Conservation (phyloP, 1,140 invertebrate genomes). For the Macrobrachium rosenbergii region DNA sequence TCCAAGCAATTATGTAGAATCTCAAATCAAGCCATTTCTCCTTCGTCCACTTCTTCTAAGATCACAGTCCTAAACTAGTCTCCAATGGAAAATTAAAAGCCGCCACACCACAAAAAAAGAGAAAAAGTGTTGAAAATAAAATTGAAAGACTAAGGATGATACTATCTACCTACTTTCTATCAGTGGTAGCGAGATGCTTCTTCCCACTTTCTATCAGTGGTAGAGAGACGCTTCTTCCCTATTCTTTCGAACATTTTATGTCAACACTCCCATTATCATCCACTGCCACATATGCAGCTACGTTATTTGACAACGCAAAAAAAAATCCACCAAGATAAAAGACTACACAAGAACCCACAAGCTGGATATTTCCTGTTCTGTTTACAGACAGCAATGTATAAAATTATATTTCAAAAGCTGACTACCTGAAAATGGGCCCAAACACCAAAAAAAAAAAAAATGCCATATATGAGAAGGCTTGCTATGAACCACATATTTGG, state of each 20-base stretch:
- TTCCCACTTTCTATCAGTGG: background rate
- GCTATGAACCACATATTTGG: background rate
- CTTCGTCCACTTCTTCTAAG: slow-evolving; percentile 28
- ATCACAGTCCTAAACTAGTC: slow-evolving; percentile 49
- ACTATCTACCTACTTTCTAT: background rate
- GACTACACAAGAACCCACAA: slow-evolving; percentile 59
- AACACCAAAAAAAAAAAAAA: slow-evolving; percentile 52
- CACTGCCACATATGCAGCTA: slow-evolving; percentile 48
- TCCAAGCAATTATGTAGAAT: background rate
- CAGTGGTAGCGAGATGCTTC: background rate
- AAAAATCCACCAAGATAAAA: slow-evolving; percentile 38
- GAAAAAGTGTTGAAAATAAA: background rate
- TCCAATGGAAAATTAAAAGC: slow-evolving; percentile 34
- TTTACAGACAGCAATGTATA: background rate
- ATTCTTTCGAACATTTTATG: background rate
- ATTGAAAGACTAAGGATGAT: background rate
- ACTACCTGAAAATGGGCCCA: slow-evolving; percentile 53
- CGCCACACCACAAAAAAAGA: slow-evolving; percentile 57
- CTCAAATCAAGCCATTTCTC: slow-evolving; percentile 17
- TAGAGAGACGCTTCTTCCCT: background rate
- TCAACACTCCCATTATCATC: slow-evolving; percentile 43
- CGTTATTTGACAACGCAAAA: slow-evolving; percentile 25
- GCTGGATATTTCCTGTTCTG: slow-evolving; percentile 41
- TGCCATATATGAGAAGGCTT: slow-evolving; percentile 8
- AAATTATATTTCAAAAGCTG: slow-evolving; percentile 34